These are phyloP conservation scores for Fissipunctia ypsillon DNA, from an alignment of 2,888 invertebrate genomes.

Conservation along the genomic window DNA sequence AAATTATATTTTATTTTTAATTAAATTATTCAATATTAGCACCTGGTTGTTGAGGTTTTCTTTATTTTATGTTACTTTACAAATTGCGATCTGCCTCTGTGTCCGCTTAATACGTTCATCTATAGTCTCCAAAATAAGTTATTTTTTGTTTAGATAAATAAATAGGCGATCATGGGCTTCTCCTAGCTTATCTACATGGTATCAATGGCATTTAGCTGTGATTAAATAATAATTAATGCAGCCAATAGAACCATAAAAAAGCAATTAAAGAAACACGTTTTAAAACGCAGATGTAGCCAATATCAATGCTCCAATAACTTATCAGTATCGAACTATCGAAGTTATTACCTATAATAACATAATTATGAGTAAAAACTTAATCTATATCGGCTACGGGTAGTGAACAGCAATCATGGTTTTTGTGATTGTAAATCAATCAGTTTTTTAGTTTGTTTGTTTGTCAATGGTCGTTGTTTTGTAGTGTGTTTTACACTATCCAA, in stretches of 20 bases:
- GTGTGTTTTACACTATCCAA: background rate
- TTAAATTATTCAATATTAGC: constrained; percentile 15
- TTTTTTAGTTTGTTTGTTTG: constrained; percentile 12
- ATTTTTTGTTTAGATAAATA: background rate
- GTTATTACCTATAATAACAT: background rate
- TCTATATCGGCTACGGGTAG: background rate
- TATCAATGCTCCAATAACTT: constrained; percentile 24
- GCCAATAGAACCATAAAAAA: constrained; percentile 13
- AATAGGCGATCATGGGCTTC: background rate
- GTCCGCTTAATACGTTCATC: background rate
- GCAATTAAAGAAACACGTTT: constrained; percentile 41
- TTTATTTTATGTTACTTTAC: background rate
- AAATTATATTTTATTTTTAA: constrained; percentile 11
- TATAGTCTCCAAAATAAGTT: background rate
- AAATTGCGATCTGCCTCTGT: too few species aligned
- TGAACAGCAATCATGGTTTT: constrained; percentile 27
- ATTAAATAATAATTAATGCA: constrained; percentile 5
- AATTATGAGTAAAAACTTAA: constrained; percentile 11
- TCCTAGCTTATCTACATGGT: background rate
- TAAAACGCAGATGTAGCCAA: constrained; percentile 16
- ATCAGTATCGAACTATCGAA: background rate
- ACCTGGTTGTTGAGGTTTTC: background rate
- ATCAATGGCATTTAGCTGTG: background rate
- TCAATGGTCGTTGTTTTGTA: constrained; percentile 22
- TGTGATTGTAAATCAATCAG: constrained; percentile 24